These are phyloP conservation scores for Elgaria multicarinata DNA, from an alignment of 2,113 vertebrate genomes.

Conservation along the genomic window DNA sequence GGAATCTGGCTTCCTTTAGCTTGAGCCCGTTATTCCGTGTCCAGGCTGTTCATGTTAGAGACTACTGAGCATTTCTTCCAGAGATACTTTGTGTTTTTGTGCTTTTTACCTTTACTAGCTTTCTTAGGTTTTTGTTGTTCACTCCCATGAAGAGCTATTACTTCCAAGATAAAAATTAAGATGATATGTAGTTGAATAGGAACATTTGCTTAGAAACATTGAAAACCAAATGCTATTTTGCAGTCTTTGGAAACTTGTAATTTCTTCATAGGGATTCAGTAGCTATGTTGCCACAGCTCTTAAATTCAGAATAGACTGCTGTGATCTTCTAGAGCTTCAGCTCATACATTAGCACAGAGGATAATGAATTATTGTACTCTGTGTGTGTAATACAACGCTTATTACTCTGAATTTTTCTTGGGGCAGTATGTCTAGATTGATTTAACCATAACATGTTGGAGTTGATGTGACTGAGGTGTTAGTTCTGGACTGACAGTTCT, in stretches of 20 bases:
- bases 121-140: not conserved
- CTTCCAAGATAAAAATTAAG: not conserved
- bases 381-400: fast-evolving
- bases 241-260: not conserved
- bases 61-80: not conserved
- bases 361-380: fast-evolving
- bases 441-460: not conserved
- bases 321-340: not conserved
- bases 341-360: not conserved
- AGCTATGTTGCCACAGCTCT: not conserved
- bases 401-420: not conserved
- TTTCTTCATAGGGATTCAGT: not conserved
- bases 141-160: not conserved
- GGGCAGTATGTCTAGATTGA: not conserved
- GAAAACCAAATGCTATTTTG: not conserved
- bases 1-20: no score
- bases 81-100: not conserved
- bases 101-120: not conserved
- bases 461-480: fast-evolving
- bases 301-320: not conserved
- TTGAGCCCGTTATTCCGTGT: no score
- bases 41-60: not conserved
- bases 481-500: fast-evolving
- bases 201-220: not conserved
- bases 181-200: not conserved